Conservation (phyloP, 2,888 invertebrate genomes). For the Drosophila helvetica region DNA sequence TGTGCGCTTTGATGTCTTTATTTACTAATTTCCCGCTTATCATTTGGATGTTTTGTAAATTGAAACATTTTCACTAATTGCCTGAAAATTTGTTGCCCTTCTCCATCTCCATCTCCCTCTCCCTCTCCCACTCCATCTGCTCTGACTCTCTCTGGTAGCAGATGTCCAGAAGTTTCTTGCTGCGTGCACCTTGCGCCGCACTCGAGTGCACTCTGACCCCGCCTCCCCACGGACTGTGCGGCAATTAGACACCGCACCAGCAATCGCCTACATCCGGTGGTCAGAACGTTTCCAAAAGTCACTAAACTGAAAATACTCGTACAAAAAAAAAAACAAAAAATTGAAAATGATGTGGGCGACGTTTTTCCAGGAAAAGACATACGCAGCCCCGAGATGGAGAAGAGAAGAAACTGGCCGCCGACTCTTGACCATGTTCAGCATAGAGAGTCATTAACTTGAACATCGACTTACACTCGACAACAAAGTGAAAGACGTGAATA, state of each 20-base stretch:
- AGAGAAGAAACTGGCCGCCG: conserved; percentile 32
- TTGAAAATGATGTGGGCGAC: conserved; percentile 79
- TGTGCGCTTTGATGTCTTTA: conserved; percentile 74
- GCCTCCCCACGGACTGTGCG: conserved; percentile 21
- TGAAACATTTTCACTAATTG: conserved; percentile 79
- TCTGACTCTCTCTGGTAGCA: conserved; percentile 4
- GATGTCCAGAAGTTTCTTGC: conserved; percentile 24
- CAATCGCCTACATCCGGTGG: conserved; percentile 74
- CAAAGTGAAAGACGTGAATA: conserved; percentile 8
- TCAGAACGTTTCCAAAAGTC: conserved; percentile 39
- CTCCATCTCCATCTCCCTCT: neutral
- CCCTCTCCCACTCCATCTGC: conserved; percentile 3
- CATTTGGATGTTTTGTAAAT: conserved; percentile 78
- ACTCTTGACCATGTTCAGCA: conserved; percentile 68
- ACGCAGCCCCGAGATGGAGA: conserved; percentile 48
- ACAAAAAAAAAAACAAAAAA: conserved; percentile 28
- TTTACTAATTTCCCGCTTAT: conserved; percentile 80
- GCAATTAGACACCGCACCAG: conserved; percentile 47
- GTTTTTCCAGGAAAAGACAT: conserved; percentile 73
- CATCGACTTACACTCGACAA: conserved; percentile 60
- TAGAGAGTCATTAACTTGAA: conserved; percentile 66
- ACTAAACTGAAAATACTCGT: conserved; percentile 55
- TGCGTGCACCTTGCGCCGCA: conserved; percentile 55
- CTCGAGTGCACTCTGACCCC: conserved; percentile 71
- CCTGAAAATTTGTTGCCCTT: conserved; percentile 71